Evolutionary conservation across 53 echinoderm and acorn worm species (phyloP).

Genomic region (Stichopus horrens): DNA sequence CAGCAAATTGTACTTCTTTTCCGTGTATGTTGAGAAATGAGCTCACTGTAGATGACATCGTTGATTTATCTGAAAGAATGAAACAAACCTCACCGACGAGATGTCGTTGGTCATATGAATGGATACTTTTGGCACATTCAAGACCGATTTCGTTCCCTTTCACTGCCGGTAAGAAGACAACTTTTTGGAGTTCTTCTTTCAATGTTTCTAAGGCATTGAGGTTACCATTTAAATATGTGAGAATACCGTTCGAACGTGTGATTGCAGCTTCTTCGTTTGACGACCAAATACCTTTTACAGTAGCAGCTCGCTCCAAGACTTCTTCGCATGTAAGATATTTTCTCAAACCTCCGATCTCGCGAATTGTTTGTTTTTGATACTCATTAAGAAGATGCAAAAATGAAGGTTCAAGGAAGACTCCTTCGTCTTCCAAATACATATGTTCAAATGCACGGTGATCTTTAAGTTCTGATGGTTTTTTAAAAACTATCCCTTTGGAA

Average conservation of each 20-base stretch:
- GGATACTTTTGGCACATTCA: neutral
- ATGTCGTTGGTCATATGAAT: neutral
- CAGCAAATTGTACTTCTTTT: neutral
- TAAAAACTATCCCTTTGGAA: neutral
- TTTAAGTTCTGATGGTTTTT: slow-evolving; percentile 38
- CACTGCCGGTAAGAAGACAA: neutral
- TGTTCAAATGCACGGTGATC: slow-evolving; percentile 18
- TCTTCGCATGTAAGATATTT: neutral
- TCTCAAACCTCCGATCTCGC: slow-evolving; percentile 12
- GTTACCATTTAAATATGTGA: neutral
- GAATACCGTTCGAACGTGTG: neutral
- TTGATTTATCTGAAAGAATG: neutral
- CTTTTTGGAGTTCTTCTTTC: neutral
- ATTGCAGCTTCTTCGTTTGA: neutral
- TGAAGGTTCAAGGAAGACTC: neutral
- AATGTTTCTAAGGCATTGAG: neutral
- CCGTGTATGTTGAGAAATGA: neutral
- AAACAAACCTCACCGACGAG: neutral
- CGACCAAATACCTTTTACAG: neutral
- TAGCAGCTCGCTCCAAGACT: neutral
- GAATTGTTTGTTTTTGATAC: neutral
- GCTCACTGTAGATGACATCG: neutral
- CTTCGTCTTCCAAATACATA: neutral
- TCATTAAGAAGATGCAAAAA: neutral
- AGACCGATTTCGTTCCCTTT: neutral